phyloP scores from a whole-genome alignment of 1,140 invertebrate genomes.

The Zaprionus africanus region DNA sequence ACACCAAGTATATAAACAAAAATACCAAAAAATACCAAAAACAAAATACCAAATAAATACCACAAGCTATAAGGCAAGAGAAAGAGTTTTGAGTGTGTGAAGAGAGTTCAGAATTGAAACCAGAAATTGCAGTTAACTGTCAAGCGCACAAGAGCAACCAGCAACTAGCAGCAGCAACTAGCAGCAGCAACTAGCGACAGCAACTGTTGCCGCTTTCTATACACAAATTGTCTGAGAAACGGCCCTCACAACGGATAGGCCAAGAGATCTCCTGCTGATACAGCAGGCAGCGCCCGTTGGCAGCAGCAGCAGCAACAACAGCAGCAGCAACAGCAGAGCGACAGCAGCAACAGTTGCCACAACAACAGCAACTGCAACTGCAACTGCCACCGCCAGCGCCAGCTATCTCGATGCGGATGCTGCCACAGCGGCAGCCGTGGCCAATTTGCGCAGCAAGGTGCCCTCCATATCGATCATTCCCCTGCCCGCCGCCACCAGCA shows the following conservation, averaged over 20 bases:
- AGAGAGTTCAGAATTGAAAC: background rate
- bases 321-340: constrained; percentile 18
- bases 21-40: constrained; percentile 13
- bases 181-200: constrained; percentile 5
- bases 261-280: constrained; percentile 80
- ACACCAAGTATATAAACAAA: constrained; percentile 10
- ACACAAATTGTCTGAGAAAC: constrained; percentile 39
- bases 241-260: constrained; percentile 77
- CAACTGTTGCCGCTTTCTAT: constrained; percentile 25
- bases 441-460: constrained; percentile 74
- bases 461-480: constrained; percentile 83
- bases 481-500: constrained; percentile 68
- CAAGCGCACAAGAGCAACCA: constrained; percentile 12
- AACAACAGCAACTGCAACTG: constrained; percentile 20
- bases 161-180: background rate
- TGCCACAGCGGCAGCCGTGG: constrained; percentile 72
- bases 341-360: constrained; percentile 30
- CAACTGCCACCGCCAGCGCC: constrained; percentile 15
- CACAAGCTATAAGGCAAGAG: constrained; percentile 10
- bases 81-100: background rate
- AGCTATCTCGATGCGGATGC: constrained; percentile 66
- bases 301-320: constrained; percentile 38
- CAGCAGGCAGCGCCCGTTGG: constrained; percentile 66
- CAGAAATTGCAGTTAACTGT: constrained; percentile 1
- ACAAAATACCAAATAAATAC: constrained; percentile 10